Conservation (phyloP, 2,888 invertebrate species). For the Carabus problematicus region DNA sequence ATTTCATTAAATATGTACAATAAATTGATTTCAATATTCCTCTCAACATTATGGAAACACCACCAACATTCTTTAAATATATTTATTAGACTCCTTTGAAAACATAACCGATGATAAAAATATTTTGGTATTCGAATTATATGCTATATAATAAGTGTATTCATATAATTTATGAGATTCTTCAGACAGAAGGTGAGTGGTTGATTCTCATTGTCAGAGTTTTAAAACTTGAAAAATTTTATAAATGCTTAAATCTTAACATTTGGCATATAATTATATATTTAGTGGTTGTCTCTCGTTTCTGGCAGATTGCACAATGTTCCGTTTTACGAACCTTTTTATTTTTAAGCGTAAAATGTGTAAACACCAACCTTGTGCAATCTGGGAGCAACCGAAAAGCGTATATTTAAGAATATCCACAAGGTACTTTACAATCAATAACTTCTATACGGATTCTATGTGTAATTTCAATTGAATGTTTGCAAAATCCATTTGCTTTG, state of each 20-base stretch:
- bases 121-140: conserved; percentile 15
- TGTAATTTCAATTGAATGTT: conserved; percentile 20
- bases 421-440: conserved; percentile 41
- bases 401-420: conserved; percentile 41
- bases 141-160: conserved; percentile 7
- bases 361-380: conserved; percentile 11
- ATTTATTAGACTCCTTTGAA: conserved; percentile 33
- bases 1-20: conserved; percentile 42
- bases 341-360: conserved; percentile 31
- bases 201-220: conserved; percentile 37
- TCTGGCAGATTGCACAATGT: conserved; percentile 19
- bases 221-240: conserved; percentile 40
- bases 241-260: conserved; percentile 41
- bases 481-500: conserved; percentile 31
- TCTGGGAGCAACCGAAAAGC: conserved; percentile 31
- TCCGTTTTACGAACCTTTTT: conserved; percentile 16
- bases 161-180: conserved; percentile 20
- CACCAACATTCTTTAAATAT: conserved; percentile 41
- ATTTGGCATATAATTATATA: conserved; percentile 40
- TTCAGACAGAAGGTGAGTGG: conserved; percentile 36
- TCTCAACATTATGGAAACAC: conserved; percentile 40
- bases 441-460: conserved; percentile 35
- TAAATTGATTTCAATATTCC: conserved; percentile 36
- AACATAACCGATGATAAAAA: conserved; percentile 35
- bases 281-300: conserved; percentile 22